A percentile compares a stretch with the other conserved stretches of the same genome.
phyloP scores from a whole-genome alignment of 2,113 vertebrate genomes.

The Nerophis ophidion region DNA sequence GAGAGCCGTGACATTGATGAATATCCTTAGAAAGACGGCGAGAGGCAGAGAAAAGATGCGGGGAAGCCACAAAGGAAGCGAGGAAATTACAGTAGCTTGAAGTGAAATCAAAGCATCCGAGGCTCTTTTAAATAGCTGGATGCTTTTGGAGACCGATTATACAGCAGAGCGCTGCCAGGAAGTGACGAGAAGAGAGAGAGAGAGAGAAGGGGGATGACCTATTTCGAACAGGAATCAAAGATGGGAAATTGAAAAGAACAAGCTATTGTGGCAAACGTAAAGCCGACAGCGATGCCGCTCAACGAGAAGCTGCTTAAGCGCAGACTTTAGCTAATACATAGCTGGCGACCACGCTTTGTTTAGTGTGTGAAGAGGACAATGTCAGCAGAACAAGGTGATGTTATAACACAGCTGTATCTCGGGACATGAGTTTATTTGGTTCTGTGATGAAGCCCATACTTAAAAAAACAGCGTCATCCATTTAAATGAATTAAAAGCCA shows the following conservation, averaged over 20 bases:
- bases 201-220: slow-evolving; percentile 45
- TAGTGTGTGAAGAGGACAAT: too few relatives aligned
- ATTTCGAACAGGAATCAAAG: slow-evolving; percentile 44
- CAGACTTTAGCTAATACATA: not conserved
- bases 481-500: too few relatives aligned
- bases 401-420: too few relatives aligned
- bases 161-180: slow-evolving; percentile 26
- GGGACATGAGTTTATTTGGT: too few relatives aligned
- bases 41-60: slow-evolving; percentile 4
- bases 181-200: slow-evolving; percentile 24
- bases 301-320: not conserved
- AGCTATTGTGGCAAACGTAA: slow-evolving; percentile 24
- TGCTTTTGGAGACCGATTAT: slow-evolving; percentile 47
- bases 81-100: slow-evolving; percentile 43
- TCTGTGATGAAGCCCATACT: too few relatives aligned
- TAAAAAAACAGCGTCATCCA: too few relatives aligned
- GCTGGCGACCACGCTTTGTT: too few relatives aligned
- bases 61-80: slow-evolving; percentile 23
- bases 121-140: slow-evolving; percentile 25
- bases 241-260: slow-evolving; percentile 29
- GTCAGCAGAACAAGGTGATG: too few relatives aligned
- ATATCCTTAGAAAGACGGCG: slow-evolving; percentile 21
- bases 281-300: slow-evolving; percentile 17
- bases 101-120: slow-evolving; percentile 43
- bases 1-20: slow-evolving; percentile 34